Evolutionary conservation across 2,113 vertebrate genomes (phyloP), one percentile per base, ranked within the genome.

Genomic region (Nansenia antarctica): DNA sequence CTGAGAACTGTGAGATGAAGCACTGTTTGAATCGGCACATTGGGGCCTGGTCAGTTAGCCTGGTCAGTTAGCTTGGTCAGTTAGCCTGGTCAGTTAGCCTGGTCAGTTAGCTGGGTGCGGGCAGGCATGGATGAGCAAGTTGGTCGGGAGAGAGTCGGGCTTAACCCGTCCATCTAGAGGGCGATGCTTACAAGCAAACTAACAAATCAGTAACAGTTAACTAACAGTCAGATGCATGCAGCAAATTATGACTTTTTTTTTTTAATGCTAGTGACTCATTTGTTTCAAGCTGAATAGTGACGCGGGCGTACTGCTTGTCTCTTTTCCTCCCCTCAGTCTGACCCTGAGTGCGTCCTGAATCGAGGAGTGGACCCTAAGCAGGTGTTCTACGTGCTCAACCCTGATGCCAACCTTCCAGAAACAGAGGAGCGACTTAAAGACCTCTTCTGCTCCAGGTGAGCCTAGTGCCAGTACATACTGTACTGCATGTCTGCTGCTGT

Each of bases 361-460:
- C 64, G 70, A 0, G 95, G 96, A 0, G 92, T 98, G 55, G 83
- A 97, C 64, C 81, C 88, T 1, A 84, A 29, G 27, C 90, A 83
- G 47, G 88, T 94, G 35, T 98, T 94, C 86, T 98, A 96, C 20
- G 87, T 98, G 22, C 84, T 98, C 42, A 95, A 97, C 84, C 95
- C 97, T 0, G 94, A 97, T 27, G 87, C 78, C 35, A 97, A 96
- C 82, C 91, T 97, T 22, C 78, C 82, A 11, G 88, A 91, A 77
- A 94, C 95, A 0, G 92, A 96, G 75, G 89, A 93, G 30, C 73
- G 85, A 0, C 97, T 98, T 72, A 93, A 92, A 78, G 89, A 87
- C 11, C 94, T 88, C 92, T 98, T 98, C n/a, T n/a, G n/a, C 20
- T 90, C 90, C 83, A 94, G 94, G 96, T 97, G 68, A 85, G 88